Conservation (phyloP, 2,888 invertebrate species). For the Platynereis dumerilii region DNA sequence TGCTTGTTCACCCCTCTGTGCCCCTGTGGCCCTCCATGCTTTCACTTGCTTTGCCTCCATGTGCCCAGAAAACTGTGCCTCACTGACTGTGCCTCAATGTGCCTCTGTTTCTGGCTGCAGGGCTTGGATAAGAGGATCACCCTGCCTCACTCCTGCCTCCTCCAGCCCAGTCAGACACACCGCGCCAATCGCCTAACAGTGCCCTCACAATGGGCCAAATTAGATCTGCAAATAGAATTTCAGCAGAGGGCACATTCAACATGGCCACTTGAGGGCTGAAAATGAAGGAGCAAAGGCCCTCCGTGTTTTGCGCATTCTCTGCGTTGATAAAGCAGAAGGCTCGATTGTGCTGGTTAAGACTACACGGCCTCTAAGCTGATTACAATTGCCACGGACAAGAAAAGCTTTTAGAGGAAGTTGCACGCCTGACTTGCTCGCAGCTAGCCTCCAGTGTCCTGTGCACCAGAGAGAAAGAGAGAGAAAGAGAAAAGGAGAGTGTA, state of each 20-base stretch:
- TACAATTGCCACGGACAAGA: slow-evolving; percentile 17
- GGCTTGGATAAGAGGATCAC: not conserved
- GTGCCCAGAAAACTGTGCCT: too few relatives aligned
- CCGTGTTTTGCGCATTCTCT: not conserved
- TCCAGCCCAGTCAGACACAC: not conserved
- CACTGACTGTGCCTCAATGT: too few relatives aligned
- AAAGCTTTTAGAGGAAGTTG: slow-evolving; percentile 1
- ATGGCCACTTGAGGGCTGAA: not conserved
- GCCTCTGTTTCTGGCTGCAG: too few relatives aligned
- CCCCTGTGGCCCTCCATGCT: too few relatives aligned
- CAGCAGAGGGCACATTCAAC: not conserved
- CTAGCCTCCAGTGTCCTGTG: too few relatives aligned
- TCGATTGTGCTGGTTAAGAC: slow-evolving; percentile 9
- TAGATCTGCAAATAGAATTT: slow-evolving; percentile 16
- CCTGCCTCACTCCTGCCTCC: slow-evolving; percentile 7
- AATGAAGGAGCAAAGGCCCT: not conserved
- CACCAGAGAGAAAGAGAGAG: too few relatives aligned
- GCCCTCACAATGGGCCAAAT: slow-evolving; percentile 1
- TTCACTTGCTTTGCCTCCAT: too few relatives aligned
- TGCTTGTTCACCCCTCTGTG: too few relatives aligned
- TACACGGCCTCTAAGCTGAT: slow-evolving; percentile 10
- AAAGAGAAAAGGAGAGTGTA: too few relatives aligned
- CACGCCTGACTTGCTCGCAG: too few relatives aligned
- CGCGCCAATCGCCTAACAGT: slow-evolving; percentile 10
- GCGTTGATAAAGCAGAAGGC: slow-evolving; percentile 22